Conservation (phyloP, 2,888 invertebrate species). For the Tachina grossa region DNA sequence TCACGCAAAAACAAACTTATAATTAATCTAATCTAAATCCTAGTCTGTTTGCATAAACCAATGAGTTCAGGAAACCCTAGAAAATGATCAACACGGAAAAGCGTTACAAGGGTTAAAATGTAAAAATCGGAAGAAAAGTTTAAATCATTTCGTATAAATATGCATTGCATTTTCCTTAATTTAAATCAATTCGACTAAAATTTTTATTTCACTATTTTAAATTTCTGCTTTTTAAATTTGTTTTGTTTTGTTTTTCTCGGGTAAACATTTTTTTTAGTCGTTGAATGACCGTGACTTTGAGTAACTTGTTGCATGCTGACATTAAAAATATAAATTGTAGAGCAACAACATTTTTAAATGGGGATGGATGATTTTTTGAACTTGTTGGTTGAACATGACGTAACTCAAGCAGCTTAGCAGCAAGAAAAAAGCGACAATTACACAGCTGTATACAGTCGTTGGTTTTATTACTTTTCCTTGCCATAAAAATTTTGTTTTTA, state of each 20-base stretch:
- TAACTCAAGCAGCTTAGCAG: conserved; percentile 43
- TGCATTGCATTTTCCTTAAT: too few species aligned
- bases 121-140: too few species aligned
- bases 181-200: not conserved
- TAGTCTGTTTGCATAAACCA: too few species aligned
- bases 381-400: conserved; percentile 61
- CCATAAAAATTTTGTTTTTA: not conserved
- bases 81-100: too few species aligned
- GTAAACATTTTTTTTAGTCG: conserved; percentile 45
- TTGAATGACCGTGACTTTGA: conserved; percentile 63
- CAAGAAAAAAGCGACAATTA: conserved; percentile 16
- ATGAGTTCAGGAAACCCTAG: too few species aligned
- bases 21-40: too few species aligned
- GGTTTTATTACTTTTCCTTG: conserved; percentile 11
- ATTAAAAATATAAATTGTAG: conserved; percentile 56
- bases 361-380: conserved; percentile 53
- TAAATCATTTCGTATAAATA: not conserved
- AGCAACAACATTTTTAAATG: conserved; percentile 41
- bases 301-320: conserved; percentile 68
- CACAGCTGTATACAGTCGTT: not conserved
- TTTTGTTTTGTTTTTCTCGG: conserved; percentile 20
- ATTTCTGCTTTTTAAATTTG: not conserved
- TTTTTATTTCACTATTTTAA: not conserved
- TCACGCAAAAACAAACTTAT: too few species aligned
- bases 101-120: too few species aligned